Conservation (phyloP, 2,113 vertebrate species). For the Coryphaenoides rupestris region DNA sequence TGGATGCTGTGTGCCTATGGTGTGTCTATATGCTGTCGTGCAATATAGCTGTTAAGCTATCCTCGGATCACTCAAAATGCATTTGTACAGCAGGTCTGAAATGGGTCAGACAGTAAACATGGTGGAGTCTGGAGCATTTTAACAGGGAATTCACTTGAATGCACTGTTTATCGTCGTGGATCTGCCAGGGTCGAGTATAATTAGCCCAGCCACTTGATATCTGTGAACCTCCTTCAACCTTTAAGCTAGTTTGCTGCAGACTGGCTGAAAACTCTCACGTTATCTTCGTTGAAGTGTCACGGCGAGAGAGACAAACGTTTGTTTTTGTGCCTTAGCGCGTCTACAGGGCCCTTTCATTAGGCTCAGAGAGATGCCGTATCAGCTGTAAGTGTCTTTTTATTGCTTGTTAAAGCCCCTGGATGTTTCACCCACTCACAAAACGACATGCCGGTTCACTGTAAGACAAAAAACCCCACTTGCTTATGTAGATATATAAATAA, state of each 20-base stretch:
- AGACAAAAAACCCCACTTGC: conserved; percentile 48
- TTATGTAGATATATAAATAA: conserved; percentile 30
- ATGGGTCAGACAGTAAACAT: too few relatives aligned
- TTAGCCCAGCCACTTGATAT: neutral
- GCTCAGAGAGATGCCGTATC: conserved; percentile 52
- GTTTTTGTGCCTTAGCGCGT: conserved; percentile 18
- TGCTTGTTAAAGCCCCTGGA: conserved; percentile 59
- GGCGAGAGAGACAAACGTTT: conserved; percentile 13
- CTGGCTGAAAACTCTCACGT: conserved; percentile 23
- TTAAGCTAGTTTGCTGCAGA: conserved; percentile 25
- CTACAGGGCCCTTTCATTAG: conserved; percentile 52
- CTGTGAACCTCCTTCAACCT: neutral
- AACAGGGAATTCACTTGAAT: too few relatives aligned
- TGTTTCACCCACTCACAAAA: conserved; percentile 54
- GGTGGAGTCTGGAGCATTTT: too few relatives aligned
- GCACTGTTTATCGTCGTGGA: neutral
- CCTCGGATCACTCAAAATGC: too few relatives aligned
- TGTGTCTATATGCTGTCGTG: too few relatives aligned
- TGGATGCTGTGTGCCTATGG: too few relatives aligned
- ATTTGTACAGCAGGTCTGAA: too few relatives aligned
- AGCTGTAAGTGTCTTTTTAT: conserved; percentile 65
- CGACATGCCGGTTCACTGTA: conserved; percentile 43
- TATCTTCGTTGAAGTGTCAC: conserved; percentile 32
- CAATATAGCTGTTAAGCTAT: too few relatives aligned
- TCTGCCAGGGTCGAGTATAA: neutral